Conservation (phyloP, 1,140 invertebrate species). For the Drosophila paulistorum region DNA sequence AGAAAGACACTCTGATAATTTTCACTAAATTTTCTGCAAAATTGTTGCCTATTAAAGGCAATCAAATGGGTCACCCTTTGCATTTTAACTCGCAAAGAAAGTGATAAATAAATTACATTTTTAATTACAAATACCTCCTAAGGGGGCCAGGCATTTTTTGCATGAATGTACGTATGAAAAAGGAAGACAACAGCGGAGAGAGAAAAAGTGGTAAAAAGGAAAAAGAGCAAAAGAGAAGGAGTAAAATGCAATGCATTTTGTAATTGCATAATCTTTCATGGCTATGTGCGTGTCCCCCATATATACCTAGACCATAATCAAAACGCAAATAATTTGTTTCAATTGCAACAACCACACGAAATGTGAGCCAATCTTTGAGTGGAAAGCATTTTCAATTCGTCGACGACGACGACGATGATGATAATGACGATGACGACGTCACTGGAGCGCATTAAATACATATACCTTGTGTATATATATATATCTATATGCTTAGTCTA, state of each 20-base stretch:
- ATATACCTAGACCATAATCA: slow-evolving; percentile 39
- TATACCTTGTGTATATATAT: no score
- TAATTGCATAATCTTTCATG: slow-evolving; percentile 41
- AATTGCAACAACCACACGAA: slow-evolving; percentile 63
- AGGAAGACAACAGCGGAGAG: not conserved
- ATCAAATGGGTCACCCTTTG: not conserved
- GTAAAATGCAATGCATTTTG: slow-evolving; percentile 32
- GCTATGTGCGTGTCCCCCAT: slow-evolving; percentile 17
- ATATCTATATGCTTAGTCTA: not conserved
- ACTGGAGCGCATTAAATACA: slow-evolving; percentile 64
- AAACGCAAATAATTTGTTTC: slow-evolving; percentile 73
- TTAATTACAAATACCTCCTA: not conserved
- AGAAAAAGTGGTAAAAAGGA: not conserved
- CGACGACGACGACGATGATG: not conserved
- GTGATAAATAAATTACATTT: slow-evolving; percentile 4
- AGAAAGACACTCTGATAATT: no score
- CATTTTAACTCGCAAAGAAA: not conserved
- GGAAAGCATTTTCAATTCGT: slow-evolving; percentile 55
- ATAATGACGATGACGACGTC: slow-evolving; percentile 41
- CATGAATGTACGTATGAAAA: slow-evolving; percentile 15
- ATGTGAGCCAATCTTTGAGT: slow-evolving; percentile 55
- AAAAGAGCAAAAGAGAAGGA: not conserved
- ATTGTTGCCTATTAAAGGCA: not conserved
- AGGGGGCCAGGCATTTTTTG: slow-evolving; percentile 15
- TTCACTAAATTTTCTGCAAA: not conserved